phyloP scores from a whole-genome alignment of 2,888 invertebrate species.

The Microchrysa polita region DNA sequence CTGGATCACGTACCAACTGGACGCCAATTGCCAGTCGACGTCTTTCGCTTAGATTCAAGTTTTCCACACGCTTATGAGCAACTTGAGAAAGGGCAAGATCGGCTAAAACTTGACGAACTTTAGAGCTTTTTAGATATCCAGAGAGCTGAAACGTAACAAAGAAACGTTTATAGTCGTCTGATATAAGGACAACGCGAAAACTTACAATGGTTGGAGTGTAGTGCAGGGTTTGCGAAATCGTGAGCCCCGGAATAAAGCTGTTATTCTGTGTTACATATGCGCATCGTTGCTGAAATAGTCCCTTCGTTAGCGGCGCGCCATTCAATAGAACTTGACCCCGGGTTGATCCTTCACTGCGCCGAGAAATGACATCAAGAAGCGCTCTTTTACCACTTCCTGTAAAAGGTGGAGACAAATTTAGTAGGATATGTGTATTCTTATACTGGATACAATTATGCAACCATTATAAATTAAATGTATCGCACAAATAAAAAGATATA shows the following conservation, averaged over 20 bases:
- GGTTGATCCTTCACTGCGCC: conserved; percentile 81
- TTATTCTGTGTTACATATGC: conserved; percentile 90
- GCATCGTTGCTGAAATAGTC: conserved; percentile 85
- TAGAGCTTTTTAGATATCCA: conserved; percentile 79
- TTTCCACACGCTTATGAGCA: conserved; percentile 82
- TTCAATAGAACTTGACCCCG: conserved; percentile 91
- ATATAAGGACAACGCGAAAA: too few species aligned
- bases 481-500: too few species aligned
- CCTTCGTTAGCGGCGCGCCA: conserved; percentile 82
- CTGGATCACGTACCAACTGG: conserved; percentile 92
- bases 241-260: conserved; percentile 84
- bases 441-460: neutral
- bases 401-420: conserved; percentile 40
- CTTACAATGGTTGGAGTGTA: conserved; percentile 81
- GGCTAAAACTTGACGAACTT: conserved; percentile 91
- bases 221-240: conserved; percentile 85
- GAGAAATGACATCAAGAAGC: conserved; percentile 89
- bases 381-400: conserved; percentile 94
- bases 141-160: conserved; percentile 68
- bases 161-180: too few species aligned
- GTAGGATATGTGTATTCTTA: conserved; percentile 1
- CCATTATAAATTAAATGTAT: neutral
- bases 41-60: conserved; percentile 88
- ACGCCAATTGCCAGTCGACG: conserved; percentile 90
- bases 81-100: conserved; percentile 94